Base-by-base conservation (phyloP, 37 sponge, comb jelly and placozoan genomes). In the Trichoplax adhaerens region DNA sequence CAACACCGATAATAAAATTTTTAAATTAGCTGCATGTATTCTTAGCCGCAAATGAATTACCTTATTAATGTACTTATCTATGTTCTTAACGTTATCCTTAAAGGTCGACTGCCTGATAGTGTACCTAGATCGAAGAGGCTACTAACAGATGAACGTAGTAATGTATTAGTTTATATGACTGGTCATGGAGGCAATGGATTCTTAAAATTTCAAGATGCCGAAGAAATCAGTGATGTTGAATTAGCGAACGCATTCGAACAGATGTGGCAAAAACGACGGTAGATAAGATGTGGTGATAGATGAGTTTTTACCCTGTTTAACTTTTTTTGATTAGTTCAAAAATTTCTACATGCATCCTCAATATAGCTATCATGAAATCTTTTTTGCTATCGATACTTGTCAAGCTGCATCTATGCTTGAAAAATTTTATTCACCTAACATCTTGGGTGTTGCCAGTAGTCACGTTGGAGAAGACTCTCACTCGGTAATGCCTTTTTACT, bases 141-240 rank as follows among this genome's bases (percentile, higher is more conserved):
- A 49, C 77, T 94, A 58, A 77, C 82, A 51, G 91, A 94, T 75
- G 95, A 94, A n/a, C 63, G 88, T 3, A 94, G 95, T 73, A 94
- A 94, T 64, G 72, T 94, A 10, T 76, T 94, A 47, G 82, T 94
- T 47, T 94, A 94, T 68, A 80, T 94, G 88, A 94, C 95, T 56
- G 94, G 94, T 57, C 94, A 94, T 66, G 94, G 94, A 8, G 94
- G 94, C 48, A 87, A 94, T 51, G 84, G 87, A 5, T 94, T 94
- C 68, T 76, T 94, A 59, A 88, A 94, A 71, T 94, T 94, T 79
- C 94, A 94, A 65, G 94, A 94, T 58, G 65, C 86, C 5, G 85
- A 94, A 69, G 94, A 94, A 76, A 94, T 94, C 51, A 86, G 87
- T 7, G 87, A 78, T 61, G 71, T 73, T 3, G 94, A 94, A 73